Conservation (phyloP, 2,888 invertebrate genomes). For the Osmoderma eremita region DNA sequence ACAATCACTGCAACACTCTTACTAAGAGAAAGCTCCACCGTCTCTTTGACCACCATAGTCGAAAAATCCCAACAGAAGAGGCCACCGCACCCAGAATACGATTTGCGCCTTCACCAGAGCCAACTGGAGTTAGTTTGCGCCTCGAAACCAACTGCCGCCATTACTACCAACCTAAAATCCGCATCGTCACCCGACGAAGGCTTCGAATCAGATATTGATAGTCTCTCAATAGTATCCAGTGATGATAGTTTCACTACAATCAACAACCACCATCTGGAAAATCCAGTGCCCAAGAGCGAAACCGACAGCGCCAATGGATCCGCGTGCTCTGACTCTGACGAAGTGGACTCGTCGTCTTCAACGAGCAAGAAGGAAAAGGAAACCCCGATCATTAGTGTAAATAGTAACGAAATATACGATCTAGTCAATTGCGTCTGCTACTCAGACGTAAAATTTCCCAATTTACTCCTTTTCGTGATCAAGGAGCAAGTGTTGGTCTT, state of each 20-base stretch:
- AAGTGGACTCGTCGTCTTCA: slow-evolving; percentile 53
- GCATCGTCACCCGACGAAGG: slow-evolving; percentile 59
- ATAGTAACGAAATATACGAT: slow-evolving; percentile 55
- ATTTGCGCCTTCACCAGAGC: slow-evolving; percentile 56
- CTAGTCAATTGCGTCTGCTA: slow-evolving; percentile 63
- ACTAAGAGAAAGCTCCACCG: slow-evolving; percentile 56
- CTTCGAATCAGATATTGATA: slow-evolving; percentile 65
- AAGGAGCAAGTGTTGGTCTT: slow-evolving; percentile 61
- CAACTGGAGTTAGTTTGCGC: slow-evolving; percentile 55
- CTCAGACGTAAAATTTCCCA: slow-evolving; percentile 61
- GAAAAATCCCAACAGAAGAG: slow-evolving; percentile 56
- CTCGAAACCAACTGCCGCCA: slow-evolving; percentile 35
- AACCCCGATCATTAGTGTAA: background rate
- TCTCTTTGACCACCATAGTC: slow-evolving; percentile 59
- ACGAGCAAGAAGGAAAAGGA: background rate
- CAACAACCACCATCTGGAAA: slow-evolving; percentile 45
- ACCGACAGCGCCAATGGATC: slow-evolving; percentile 64
- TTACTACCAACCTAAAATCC: slow-evolving; percentile 12
- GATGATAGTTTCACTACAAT: slow-evolving; percentile 58
- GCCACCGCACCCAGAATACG: slow-evolving; percentile 57
- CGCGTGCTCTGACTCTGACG: slow-evolving; percentile 60
- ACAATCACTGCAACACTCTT: slow-evolving; percentile 57
- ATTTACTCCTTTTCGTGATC: slow-evolving; percentile 61
- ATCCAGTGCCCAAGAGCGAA: slow-evolving; percentile 52
- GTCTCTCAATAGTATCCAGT: slow-evolving; percentile 60